Percentiles rank a stretch among this genome's conserved stretches.
Conservation (phyloP, 2,113 vertebrate genomes). For the Xenopus laevis region DNA sequence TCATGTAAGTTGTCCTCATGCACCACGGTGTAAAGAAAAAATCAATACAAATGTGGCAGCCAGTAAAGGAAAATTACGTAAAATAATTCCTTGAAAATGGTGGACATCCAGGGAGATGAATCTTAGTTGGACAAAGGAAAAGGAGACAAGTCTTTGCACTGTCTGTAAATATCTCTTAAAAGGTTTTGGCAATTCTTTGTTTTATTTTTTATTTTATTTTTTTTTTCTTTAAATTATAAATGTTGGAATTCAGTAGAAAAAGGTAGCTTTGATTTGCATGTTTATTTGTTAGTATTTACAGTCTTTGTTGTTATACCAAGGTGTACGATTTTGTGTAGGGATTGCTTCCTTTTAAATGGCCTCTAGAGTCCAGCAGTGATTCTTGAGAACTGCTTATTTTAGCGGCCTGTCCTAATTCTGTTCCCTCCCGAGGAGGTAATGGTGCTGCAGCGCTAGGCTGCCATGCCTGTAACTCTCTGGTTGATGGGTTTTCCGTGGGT, state of each 20-base stretch:
- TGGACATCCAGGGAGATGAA: slow-evolving; percentile 72
- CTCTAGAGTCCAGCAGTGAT: slow-evolving; percentile 96
- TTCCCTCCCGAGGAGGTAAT: slow-evolving; percentile 92
- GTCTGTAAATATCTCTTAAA: slow-evolving; percentile 81
- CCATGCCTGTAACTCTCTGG: slow-evolving; percentile 90
- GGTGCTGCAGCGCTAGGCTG: slow-evolving; percentile 89
- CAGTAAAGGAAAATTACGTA: slow-evolving; percentile 70
- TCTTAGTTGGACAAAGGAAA: slow-evolving; percentile 79
- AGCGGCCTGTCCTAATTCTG: slow-evolving; percentile 91
- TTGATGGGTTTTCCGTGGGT: slow-evolving; percentile 72
- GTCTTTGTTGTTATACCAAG: slow-evolving; percentile 91
- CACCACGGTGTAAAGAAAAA: slow-evolving; percentile 82
- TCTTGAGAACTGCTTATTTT: slow-evolving; percentile 99
- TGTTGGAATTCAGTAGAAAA: slow-evolving; percentile 84
- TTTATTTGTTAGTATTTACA: slow-evolving; percentile 75
- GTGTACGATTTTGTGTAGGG: slow-evolving; percentile 99
- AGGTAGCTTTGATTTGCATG: slow-evolving; percentile 77
- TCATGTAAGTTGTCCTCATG: slow-evolving; percentile 85
- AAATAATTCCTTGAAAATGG: slow-evolving; percentile 40
- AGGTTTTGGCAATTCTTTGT: slow-evolving; percentile 92
- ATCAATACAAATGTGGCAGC: slow-evolving; percentile 88
- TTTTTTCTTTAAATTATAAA: slow-evolving; percentile 91
- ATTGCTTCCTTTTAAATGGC: slow-evolving; percentile 97
- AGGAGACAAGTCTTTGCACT: slow-evolving; percentile 80
- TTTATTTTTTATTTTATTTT: slow-evolving; percentile 83